phyloP scores from a whole-genome alignment of 2,113 vertebrate species.

The Phaetusa simplex region DNA sequence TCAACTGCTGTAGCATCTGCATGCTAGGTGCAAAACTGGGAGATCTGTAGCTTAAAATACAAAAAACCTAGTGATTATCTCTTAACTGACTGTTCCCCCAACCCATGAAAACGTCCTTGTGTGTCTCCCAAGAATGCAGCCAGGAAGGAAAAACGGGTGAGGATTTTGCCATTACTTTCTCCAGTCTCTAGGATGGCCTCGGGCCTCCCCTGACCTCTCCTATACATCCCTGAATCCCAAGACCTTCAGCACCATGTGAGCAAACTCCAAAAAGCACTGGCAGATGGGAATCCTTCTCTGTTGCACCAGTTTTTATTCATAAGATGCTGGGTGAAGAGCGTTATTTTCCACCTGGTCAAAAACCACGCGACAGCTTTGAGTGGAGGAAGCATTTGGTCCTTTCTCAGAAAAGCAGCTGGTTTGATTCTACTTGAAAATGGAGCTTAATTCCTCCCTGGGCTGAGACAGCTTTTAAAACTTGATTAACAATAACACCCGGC shows the following conservation, averaged over 20 bases:
- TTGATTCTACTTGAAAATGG: neutral
- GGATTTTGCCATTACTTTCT: neutral
- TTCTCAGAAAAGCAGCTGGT: neutral
- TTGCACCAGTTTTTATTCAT: neutral
- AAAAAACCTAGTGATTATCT: neutral
- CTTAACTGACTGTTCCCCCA: neutral
- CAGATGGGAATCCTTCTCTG: neutral
- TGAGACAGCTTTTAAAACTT: neutral
- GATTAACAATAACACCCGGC: neutral
- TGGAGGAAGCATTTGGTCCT: neutral
- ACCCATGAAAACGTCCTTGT: neutral
- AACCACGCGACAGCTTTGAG: neutral
- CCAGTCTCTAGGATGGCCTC: neutral
- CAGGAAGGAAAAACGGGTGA: neutral
- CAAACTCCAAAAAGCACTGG: neutral
- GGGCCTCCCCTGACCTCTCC: neutral
- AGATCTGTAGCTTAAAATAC: neutral
- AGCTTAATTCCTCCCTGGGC: neutral
- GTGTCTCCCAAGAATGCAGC: neutral
- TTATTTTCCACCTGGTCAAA: neutral
- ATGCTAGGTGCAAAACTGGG: neutral
- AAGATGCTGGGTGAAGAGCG: accelerated
- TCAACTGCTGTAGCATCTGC: neutral
- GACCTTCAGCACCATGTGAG: neutral
- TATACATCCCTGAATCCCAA: neutral